Base-by-base conservation (phyloP, 2,797 vertebrate species). In the Orestias chungarensis region DNA sequence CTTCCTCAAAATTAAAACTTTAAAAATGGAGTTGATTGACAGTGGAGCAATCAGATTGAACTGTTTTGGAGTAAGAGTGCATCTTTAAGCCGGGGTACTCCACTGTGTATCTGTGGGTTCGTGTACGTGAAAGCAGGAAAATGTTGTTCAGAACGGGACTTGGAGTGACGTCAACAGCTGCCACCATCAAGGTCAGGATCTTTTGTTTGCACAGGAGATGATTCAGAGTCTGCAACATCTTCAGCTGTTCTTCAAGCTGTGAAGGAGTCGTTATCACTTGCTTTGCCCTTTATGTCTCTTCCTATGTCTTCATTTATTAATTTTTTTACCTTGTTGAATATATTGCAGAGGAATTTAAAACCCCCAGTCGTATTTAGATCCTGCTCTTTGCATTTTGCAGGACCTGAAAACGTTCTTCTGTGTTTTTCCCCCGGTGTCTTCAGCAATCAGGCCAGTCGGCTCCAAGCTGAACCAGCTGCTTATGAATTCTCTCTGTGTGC, bases 151-250 rank as follows among this genome's bases (percentile, higher is more conserved):
- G 72, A 61, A 74, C 29, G 59, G 29, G 49, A 55, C 47, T 42
- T 14, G 67, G 79, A 88, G 75, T 80, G 81, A 86, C 40, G 72
- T 85, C 79, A 83, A 82, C 89, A 91, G 90, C 90, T 91, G 88
- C 82, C 77, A 69, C 66, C 50, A 73, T 71, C 68, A 68, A 84
- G 86, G 85, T 84, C 88, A 70, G 72, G 23, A 47, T 54, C 66
- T 42, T 47, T 47, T 73, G 82, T 78, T 40, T 70, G 70, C 40
- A 14, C 2, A 9, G 64, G 76, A 79, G 88, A 87, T 85, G 75
- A 80, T 69, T 71, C 69, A 85, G 86, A 90, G 87, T 87, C 70
- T 71, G 83, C 72, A 71, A 84, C 85, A 81, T 92, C 85, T 87
- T 89, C 88, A 91, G 87, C 91, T 92, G 88, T 82, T 85, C 76